Base-by-base conservation (phyloP, 2,797 vertebrate genomes). In the Potorous gilbertii region DNA sequence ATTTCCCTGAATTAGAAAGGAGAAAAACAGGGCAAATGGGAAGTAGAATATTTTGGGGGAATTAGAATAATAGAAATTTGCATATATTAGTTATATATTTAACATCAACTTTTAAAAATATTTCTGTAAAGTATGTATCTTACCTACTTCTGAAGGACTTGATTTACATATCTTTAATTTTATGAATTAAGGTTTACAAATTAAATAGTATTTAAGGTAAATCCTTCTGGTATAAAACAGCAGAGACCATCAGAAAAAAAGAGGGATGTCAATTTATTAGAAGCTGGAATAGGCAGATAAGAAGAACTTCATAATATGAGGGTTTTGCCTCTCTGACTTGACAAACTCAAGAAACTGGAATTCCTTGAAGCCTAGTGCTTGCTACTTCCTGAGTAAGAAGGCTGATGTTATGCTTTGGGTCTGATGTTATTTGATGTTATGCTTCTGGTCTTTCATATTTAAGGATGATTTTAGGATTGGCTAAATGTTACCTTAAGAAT, bases 171-270 rank as follows among this genome's bases (percentile, higher is more conserved):
- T 52, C 52, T 52, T 52, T 6, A 52, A 52, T 52, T 52, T 52
- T 52, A 52, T 6, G 6, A 52, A 52, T 52, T 52, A 52, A 52
- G 46, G 90, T 50, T 95, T 94, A 34, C 52, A 62, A 16, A 90
- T 92, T 95, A 95, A 95, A 90, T 59, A 59, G 34, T 94, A 94
- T 56, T 56, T 54, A 94, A 59, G 56, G 5, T 90, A 92, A 92
- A 92, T 93, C 56, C 56, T 56, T 59, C 40, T 29, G 89, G 52
- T 54, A 52, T 95, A 89, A 74, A 56, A 96, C 55, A 52, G 56
- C 74, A 95, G 81, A 95, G 59, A 18, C 81, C 34, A 52, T 92
- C 27, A 90, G 95, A 91, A 90, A 87, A 81, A 97, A 94, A 81
- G 56, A 90, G 57, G 57, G 55, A 92, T 87, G 9, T 91, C 90